phyloP scores from a whole-genome alignment of 2,797 vertebrate genomes.

The Siniperca obscura region DNA sequence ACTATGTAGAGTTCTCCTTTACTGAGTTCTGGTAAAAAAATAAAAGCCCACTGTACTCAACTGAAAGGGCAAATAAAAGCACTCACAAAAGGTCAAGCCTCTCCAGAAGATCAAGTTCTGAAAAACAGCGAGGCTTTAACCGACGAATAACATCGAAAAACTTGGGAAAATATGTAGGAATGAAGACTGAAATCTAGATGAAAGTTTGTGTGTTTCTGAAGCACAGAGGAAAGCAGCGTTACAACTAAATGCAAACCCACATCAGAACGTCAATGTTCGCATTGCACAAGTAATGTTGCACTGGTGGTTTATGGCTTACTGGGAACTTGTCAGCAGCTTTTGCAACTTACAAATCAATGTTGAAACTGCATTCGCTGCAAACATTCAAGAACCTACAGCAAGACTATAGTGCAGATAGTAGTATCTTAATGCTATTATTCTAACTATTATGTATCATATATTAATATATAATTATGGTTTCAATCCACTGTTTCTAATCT shows the following conservation, averaged over 20 bases:
- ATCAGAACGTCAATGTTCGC: constrained; percentile 26
- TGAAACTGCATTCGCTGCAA: constrained; percentile 19
- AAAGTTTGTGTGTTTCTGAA: constrained; percentile 27
- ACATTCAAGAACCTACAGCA: constrained; percentile 1
- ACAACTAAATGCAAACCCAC: constrained; percentile 20
- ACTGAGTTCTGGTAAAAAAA: constrained; percentile 29
- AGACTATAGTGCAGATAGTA: not conserved
- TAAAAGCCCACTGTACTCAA: constrained; percentile 35
- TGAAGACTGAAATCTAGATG: constrained; percentile 19
- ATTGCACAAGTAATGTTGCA: constrained; percentile 21
- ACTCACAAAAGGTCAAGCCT: constrained; percentile 64
- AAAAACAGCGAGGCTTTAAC: constrained; percentile 45
- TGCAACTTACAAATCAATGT: constrained; percentile 28
- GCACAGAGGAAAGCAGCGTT: constrained; percentile 2
- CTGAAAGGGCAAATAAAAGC: constrained; percentile 70
- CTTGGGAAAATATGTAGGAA: not conserved
- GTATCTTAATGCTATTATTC: not conserved
- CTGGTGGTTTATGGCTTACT: constrained; percentile 39
- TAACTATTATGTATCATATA: constrained; percentile 2
- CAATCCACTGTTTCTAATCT: constrained; percentile 17
- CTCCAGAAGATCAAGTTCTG: constrained; percentile 45
- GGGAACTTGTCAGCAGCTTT: constrained; percentile 55
- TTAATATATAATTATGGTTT: constrained; percentile 21
- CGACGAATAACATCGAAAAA: constrained; percentile 29
- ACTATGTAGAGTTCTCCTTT: constrained; percentile 28